Conservation (phyloP, 2,113 vertebrate genomes). For the Upupa epops region DNA sequence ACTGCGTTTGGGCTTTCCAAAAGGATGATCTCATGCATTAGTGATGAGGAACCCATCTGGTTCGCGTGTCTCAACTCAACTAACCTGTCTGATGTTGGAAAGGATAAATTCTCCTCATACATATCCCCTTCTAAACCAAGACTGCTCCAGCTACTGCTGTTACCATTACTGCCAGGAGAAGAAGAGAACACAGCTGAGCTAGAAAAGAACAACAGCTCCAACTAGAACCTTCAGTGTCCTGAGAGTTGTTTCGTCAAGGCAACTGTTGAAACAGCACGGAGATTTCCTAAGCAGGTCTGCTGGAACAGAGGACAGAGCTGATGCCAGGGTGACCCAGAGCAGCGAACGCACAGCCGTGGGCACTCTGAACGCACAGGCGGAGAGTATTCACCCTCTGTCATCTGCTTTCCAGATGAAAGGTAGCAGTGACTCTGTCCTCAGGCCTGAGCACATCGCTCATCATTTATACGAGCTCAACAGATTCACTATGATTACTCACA, state of each 20-base stretch:
- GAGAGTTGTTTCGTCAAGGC: constrained; percentile 23
- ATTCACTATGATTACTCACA: background rate
- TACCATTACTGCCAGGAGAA: constrained; percentile 96
- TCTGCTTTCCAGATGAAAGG: background rate
- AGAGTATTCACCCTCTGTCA: background rate
- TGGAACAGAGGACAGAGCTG: background rate
- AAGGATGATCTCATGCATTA: constrained; percentile 84
- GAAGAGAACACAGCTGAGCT: constrained; percentile 84
- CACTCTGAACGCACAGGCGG: background rate
- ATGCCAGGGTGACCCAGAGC: background rate
- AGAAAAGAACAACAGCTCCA: constrained; percentile 68
- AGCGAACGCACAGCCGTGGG: background rate
- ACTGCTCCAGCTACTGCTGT: constrained; percentile 99
- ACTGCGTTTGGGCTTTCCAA: constrained; percentile 57
- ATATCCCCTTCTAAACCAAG: constrained; percentile 98
- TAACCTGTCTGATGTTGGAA: constrained; percentile 98
- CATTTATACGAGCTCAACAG: background rate
- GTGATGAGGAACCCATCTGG: constrained; percentile 71
- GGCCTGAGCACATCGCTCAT: background rate
- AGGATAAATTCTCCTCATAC: constrained; percentile 96
- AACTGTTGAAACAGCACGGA: background rate
- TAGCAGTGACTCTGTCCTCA: background rate
- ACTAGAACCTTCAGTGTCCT: constrained; percentile 56
- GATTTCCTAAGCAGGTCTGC: background rate
- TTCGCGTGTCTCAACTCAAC: constrained; percentile 78